phyloP scores from a whole-genome alignment of 2,888 invertebrate genomes.

The Volucella inflata region DNA sequence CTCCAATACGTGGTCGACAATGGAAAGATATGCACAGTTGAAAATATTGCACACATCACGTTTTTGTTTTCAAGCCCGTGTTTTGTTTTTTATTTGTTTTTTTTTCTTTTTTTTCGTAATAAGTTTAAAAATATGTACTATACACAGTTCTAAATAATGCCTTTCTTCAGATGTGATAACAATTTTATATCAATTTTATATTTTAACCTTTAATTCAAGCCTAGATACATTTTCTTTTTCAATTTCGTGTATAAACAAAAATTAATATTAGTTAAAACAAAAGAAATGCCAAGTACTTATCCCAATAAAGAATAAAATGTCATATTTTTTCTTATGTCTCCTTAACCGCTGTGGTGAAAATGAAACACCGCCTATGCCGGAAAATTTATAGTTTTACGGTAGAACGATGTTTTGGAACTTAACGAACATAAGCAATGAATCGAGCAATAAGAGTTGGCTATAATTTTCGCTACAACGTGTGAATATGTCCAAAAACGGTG shows the following conservation, averaged over 20 bases:
- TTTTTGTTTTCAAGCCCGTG: too few species aligned
- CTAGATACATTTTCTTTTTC: conserved; percentile 54
- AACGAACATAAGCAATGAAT: too few species aligned
- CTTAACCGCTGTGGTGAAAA: too few species aligned
- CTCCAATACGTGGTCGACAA: conserved; percentile 48
- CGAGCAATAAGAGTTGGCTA: too few species aligned
- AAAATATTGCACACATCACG: conserved; percentile 45
- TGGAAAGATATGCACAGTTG: conserved; percentile 49
- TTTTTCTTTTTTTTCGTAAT: background rate
- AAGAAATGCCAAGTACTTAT: conserved; percentile 14
- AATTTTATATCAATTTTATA: conserved; percentile 53
- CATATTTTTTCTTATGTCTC: too few species aligned
- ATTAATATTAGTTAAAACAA: background rate
- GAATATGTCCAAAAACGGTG: too few species aligned
- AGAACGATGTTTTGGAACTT: too few species aligned
- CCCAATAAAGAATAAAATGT: background rate
- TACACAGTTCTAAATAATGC: conserved; percentile 73
- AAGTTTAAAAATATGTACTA: conserved; percentile 37
- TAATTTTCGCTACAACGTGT: too few species aligned
- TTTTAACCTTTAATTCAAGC: conserved; percentile 66
- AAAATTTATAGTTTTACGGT: too few species aligned
- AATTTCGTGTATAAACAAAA: too few species aligned
- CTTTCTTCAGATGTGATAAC: conserved; percentile 71
- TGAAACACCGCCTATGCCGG: too few species aligned
- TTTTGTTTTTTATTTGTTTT: too few species aligned